These are phyloP conservation scores for Ptilodon capucinus DNA, from an alignment of 2,888 invertebrate genomes.

Conservation along the genomic window DNA sequence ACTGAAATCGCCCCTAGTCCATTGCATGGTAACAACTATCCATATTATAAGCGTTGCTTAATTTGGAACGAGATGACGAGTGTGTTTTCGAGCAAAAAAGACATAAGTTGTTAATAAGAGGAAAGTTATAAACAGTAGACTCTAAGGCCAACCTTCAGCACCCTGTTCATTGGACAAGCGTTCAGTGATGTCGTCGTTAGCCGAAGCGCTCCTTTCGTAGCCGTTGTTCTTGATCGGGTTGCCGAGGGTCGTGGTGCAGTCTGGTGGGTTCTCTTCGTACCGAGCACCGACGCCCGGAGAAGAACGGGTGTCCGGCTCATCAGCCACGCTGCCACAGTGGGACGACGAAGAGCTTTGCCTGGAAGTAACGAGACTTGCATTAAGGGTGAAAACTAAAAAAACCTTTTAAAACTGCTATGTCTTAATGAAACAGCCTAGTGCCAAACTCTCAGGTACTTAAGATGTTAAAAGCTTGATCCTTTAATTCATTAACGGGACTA, in stretches of 20 bases:
- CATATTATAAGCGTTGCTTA: too few relatives aligned
- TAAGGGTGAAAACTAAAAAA: not conserved
- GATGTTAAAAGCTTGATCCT: too few relatives aligned
- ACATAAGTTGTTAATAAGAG: not conserved
- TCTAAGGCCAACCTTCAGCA: conserved; percentile 76
- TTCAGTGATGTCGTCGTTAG: conserved; percentile 72
- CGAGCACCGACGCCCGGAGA: conserved; percentile 76
- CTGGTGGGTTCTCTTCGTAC: conserved; percentile 70
- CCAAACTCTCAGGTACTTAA: too few relatives aligned
- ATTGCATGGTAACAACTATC: too few relatives aligned
- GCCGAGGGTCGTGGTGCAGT: conserved; percentile 74
- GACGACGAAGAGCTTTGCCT: conserved; percentile 80
- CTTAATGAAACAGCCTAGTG: too few relatives aligned
- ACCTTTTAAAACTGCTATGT: too few relatives aligned
- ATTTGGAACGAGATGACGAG: too few relatives aligned
- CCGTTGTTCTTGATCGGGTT: conserved; percentile 80
- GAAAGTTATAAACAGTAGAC: too few relatives aligned
- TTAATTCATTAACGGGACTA: too few relatives aligned
- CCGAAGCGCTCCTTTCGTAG: conserved; percentile 73
- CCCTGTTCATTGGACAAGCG: conserved; percentile 77
- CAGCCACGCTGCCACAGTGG: conserved; percentile 76
- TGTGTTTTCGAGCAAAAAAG: too few relatives aligned
- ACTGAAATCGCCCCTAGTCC: too few relatives aligned
- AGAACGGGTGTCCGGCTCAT: conserved; percentile 78
- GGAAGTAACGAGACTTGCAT: conserved; percentile 23